These are phyloP conservation scores for Amphipoea oculea DNA, from an alignment of 2,888 invertebrate species.

Conservation along the genomic window DNA sequence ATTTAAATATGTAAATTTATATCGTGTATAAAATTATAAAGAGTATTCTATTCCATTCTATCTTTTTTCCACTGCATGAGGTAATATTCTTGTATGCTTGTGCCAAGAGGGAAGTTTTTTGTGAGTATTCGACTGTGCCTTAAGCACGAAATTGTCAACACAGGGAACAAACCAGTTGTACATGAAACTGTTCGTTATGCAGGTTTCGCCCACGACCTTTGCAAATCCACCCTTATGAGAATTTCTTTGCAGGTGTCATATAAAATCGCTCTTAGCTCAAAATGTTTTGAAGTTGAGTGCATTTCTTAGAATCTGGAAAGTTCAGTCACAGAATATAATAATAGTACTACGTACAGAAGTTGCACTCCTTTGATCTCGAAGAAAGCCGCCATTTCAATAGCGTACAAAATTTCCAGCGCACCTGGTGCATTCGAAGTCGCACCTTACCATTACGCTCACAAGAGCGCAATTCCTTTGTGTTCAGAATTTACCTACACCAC, in stretches of 20 bases:
- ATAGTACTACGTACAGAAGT: too few relatives aligned
- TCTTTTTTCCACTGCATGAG: too few relatives aligned
- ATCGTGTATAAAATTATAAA: neutral
- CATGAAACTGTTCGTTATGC: conserved; percentile 24
- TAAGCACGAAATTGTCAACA: conserved; percentile 32
- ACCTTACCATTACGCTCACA: too few relatives aligned
- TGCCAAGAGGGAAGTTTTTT: neutral
- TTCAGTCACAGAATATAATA: too few relatives aligned
- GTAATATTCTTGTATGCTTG: neutral
- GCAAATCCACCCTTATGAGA: conserved; percentile 20
- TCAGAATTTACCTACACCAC: too few relatives aligned
- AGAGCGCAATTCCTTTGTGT: too few relatives aligned
- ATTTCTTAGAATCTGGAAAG: neutral
- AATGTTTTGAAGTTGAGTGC: neutral
- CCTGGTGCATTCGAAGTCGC: too few relatives aligned
- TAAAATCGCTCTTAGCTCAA: conserved; percentile 7
- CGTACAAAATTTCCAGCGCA: too few relatives aligned
- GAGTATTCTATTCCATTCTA: neutral
- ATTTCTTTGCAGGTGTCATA: conserved; percentile 27
- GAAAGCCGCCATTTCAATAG: too few relatives aligned
- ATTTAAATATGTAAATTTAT: neutral
- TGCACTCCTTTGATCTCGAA: too few relatives aligned
- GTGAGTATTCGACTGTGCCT: conserved; percentile 1
- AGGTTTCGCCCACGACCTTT: conserved; percentile 22
- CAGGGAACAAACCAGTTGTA: conserved; percentile 19